Evolutionary conservation across 2,113 vertebrate species (phyloP), one percentile per base, ranked within the genome.

Genomic region (Eulemur rufifrons): DNA sequence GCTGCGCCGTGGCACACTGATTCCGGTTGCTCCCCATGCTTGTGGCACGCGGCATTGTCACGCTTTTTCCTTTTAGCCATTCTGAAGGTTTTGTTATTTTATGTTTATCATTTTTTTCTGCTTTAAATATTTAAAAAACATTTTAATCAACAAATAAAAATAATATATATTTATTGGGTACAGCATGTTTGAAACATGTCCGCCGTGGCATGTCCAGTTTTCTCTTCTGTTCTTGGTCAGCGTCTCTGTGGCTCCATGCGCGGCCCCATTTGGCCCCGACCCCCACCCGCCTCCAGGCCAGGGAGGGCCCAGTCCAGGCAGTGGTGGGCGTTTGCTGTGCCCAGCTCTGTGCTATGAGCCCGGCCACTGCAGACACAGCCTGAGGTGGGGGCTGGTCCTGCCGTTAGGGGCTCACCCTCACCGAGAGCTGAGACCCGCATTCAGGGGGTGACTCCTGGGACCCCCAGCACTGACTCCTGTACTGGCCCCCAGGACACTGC

Each of bases 1-100:
- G 5, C 13, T 2, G 23, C 9, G 0, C 27, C 66, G 0, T 2
- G 74, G 7, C 1, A 0, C 0, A 11, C 42, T 2, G 4, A 2
- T 0, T 17, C 18, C 17, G 3, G n/a, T 6, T 0, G 8, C 52
- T n/a, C 34, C 34, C 0, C 0, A 0, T 0, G 25, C 83, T 50
- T 2, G 2, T 23, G 11, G 56, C 39, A 2, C 29, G 8, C 0
- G 13, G 27, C 23, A 0, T 2, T 8, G 5, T 4, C 18, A 1
- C 11, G 20, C 21, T 18, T 61, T 68, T 18, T 13, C 7, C 42
- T 21, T 32, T 39, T 21, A 63, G 59, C 5, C 61, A 0, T 27
- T 25, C 23, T 1, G 34, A 39, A 3, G 1, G 3, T 27, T 37
- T 81, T 11, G 1, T 66, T 34, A 47, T 37, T 32, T 47, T 4